phyloP scores from a whole-genome alignment of 92 coral and sea anemone species.

The Galaxea fascicularis region DNA sequence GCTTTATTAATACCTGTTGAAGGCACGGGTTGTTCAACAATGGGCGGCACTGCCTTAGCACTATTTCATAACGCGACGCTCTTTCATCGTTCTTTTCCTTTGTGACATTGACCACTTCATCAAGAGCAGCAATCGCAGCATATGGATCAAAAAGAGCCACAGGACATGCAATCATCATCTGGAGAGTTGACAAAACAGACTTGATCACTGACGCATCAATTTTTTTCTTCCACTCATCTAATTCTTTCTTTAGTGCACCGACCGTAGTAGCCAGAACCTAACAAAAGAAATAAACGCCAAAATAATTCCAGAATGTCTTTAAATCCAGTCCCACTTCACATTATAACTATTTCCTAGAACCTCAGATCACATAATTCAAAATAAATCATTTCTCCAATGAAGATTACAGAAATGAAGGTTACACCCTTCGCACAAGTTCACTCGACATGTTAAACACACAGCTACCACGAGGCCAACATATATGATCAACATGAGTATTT shows the following conservation, averaged over 20 bases:
- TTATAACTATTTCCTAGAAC: not conserved
- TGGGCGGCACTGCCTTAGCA: slow-evolving; percentile 34
- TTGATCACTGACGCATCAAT: slow-evolving; percentile 6
- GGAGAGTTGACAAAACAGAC: slow-evolving; percentile 8
- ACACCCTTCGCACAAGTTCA: not conserved
- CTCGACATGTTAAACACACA: not conserved
- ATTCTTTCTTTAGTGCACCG: slow-evolving; percentile 18
- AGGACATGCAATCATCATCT: slow-evolving; percentile 21
- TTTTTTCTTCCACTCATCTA: not conserved
- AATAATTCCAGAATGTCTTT: not conserved
- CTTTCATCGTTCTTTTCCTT: slow-evolving; percentile 6
- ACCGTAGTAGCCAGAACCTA: slow-evolving; percentile 5
- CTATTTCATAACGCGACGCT: not conserved
- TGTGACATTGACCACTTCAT: slow-evolving; percentile 6
- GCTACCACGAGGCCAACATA: not conserved
- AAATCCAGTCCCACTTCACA: not conserved
- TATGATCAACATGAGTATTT: not conserved
- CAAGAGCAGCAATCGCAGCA: slow-evolving; percentile 30
- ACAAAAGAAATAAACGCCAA: not conserved
- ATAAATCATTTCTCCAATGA: not conserved
- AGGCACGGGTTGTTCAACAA: slow-evolving; percentile 6
- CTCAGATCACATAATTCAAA: not conserved
- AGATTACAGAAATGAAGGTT: not conserved
- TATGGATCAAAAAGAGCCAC: slow-evolving; percentile 14
- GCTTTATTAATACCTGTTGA: slow-evolving; percentile 18